Conservation (phyloP, 2,797 vertebrate genomes). For the Eidolon dupreanum region DNA sequence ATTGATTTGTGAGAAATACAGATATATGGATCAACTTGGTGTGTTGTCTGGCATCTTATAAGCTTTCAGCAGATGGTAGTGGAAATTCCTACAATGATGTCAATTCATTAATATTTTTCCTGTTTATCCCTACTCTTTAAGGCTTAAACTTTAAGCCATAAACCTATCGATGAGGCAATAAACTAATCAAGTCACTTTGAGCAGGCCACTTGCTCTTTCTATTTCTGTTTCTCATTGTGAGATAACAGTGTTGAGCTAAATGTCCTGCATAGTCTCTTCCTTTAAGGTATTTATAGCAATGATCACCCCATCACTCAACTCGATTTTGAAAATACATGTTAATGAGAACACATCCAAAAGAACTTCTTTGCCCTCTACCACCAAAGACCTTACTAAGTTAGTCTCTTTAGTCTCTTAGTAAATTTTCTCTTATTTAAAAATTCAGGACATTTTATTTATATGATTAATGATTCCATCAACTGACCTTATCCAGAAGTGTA, state of each 20-base stretch:
- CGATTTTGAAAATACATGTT: slow-evolving; percentile 28
- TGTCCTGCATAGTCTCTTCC: not conserved
- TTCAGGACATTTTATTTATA: not conserved
- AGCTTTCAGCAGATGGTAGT: not conserved
- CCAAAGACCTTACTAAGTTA: not conserved
- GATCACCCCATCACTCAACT: not conserved
- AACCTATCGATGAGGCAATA: not conserved
- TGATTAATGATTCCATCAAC: slow-evolving; percentile 44
- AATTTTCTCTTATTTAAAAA: slow-evolving; percentile 47
- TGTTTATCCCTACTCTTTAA: not conserved
- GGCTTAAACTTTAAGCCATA: not conserved
- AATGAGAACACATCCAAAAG: slow-evolving; percentile 29
- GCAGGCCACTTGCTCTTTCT: not conserved
- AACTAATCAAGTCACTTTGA: not conserved
- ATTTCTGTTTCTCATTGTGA: not conserved
- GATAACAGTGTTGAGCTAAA: not conserved
- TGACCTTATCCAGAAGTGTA: not conserved
- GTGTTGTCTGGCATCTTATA: not conserved
- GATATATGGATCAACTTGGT: not conserved
- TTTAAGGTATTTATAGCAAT: not conserved
- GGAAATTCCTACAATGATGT: not conserved
- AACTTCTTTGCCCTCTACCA: not conserved
- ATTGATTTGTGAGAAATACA: not conserved
- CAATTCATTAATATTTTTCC: not conserved
- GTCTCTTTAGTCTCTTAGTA: not conserved